These are phyloP conservation scores for Varroa destructor DNA, from an alignment of 1,140 invertebrate species.

Conservation along the genomic window DNA sequence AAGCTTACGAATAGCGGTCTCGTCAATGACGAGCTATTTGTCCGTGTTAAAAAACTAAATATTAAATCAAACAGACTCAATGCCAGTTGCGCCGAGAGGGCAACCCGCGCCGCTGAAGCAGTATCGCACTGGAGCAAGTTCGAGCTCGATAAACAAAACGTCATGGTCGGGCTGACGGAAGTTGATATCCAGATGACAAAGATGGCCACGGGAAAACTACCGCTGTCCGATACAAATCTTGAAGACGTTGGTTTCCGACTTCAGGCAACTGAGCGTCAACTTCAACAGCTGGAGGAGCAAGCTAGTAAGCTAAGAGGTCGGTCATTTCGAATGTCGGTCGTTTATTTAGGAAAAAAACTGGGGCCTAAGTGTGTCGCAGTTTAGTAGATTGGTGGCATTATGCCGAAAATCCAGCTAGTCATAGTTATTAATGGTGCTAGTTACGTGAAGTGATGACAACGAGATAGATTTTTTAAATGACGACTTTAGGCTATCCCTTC, in stretches of 20 bases:
- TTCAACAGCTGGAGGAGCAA: conserved; percentile 12
- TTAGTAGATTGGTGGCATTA: too few relatives aligned
- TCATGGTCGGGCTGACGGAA: conserved; percentile 20
- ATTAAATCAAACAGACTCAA: conserved; percentile 3
- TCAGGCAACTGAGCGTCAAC: conserved; percentile 9
- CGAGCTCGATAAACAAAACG: conserved; percentile 23
- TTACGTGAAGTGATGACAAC: too few relatives aligned
- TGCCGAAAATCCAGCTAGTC: too few relatives aligned
- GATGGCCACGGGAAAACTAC: not conserved
- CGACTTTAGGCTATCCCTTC: too few relatives aligned
- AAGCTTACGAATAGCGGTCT: conserved; percentile 2
- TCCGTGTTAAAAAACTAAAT: not conserved
- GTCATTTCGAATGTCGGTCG: not conserved
- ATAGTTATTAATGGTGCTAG: too few relatives aligned
- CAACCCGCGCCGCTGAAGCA: not conserved
- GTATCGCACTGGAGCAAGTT: conserved; percentile 23
- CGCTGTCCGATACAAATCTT: conserved; percentile 17
- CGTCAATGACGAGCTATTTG: conserved; percentile 9
- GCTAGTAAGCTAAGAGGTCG: conserved; percentile 1
- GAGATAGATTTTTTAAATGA: too few relatives aligned
- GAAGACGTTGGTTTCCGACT: conserved; percentile 6
- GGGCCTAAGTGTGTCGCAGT: too few relatives aligned
- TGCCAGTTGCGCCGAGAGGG: conserved; percentile 4
- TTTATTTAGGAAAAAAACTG: too few relatives aligned
- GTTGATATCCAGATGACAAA: conserved; percentile 26